phyloP scores from a whole-genome alignment of 2,113 vertebrate genomes.

The Cromileptes altivelis region DNA sequence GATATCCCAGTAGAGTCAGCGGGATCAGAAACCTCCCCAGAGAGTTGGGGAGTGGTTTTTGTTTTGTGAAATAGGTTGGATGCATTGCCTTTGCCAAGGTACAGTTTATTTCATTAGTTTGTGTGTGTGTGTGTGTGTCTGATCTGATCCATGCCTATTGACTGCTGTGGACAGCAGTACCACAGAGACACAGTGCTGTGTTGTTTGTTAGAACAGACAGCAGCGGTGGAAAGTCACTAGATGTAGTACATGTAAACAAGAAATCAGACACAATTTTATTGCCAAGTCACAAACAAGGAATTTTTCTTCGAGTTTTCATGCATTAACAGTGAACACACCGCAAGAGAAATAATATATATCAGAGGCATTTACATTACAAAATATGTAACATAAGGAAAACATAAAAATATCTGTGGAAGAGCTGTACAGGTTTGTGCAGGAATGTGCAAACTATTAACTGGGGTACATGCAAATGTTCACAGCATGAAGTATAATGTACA shows the following conservation, averaged over 20 bases:
- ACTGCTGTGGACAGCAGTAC: conserved; percentile 19
- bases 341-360: no score
- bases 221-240: conserved; percentile 1
- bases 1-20: conserved; percentile 51
- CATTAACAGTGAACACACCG: no score
- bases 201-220: conserved; percentile 13
- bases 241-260: not conserved
- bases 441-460: no score
- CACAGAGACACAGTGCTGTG: conserved; percentile 10
- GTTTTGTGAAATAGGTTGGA: conserved; percentile 29
- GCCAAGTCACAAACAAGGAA: no score
- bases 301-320: no score
- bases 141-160: conserved; percentile 19
- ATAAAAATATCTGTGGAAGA: no score
- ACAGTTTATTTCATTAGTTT: conserved; percentile 24
- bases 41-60: conserved; percentile 46
- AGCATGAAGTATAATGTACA: no score
- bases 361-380: no score
- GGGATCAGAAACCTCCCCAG: conserved; percentile 45
- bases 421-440: no score
- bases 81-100: conserved; percentile 32
- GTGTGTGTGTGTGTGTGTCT: conserved; percentile 17
- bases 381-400: no score
- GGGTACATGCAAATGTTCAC: no score
- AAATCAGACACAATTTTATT: no score